Evolutionary conservation across 2,888 invertebrate species (phyloP).

Genomic region (Thera britannica): DNA sequence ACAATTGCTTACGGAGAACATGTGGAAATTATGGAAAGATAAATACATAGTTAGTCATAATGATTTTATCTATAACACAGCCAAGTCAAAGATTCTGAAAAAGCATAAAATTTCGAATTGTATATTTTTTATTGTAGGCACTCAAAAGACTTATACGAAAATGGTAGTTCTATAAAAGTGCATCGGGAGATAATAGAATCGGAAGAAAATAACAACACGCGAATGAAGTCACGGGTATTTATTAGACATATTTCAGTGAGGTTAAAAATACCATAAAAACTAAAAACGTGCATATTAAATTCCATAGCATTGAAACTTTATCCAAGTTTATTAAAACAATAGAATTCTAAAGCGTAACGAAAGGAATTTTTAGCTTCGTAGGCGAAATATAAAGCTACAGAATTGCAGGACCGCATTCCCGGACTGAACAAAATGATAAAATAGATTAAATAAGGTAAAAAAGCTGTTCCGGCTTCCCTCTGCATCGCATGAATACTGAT

Average conservation of each 20-base stretch:
- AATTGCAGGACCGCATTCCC: conserved; percentile 28
- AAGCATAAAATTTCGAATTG: too few relatives aligned
- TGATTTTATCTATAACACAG: too few relatives aligned
- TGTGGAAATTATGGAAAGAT: too few relatives aligned
- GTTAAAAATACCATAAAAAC: background rate
- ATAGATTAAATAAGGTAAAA: conserved; percentile 33
- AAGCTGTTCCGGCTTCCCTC: conserved; percentile 26
- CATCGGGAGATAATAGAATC: background rate
- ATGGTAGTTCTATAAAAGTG: too few relatives aligned
- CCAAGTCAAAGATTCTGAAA: too few relatives aligned
- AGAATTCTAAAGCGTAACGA: conserved; percentile 33
- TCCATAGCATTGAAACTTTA: conserved; percentile 27
- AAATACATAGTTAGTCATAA: too few relatives aligned
- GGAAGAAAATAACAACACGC: background rate
- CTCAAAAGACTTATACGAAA: too few relatives aligned
- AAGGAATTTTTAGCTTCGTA: conserved; percentile 30
- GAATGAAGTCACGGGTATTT: background rate
- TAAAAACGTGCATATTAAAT: conserved; percentile 21
- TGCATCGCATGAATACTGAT: conserved; percentile 34
- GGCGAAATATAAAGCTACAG: conserved; percentile 29
- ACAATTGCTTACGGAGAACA: background rate
- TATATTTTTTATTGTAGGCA: too few relatives aligned
- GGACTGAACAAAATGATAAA: conserved; percentile 32
- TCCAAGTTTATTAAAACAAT: conserved; percentile 34
- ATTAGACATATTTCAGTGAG: background rate